phyloP scores from a whole-genome alignment of 2,888 invertebrate species.

The Boloria euphrosyne region DNA sequence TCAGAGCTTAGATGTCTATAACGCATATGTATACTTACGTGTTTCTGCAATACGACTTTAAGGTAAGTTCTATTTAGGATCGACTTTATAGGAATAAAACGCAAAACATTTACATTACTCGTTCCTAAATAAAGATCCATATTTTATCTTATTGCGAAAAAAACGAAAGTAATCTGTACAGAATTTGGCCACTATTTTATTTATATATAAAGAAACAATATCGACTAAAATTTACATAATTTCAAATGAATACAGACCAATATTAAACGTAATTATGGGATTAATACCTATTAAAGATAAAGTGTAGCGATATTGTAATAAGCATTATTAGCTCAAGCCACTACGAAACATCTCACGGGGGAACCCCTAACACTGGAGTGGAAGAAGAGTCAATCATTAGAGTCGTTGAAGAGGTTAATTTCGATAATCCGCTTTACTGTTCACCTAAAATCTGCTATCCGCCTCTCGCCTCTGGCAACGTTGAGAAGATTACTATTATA shows the following conservation, averaged over 20 bases:
- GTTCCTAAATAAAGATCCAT: no score
- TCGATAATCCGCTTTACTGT: constrained; percentile 73
- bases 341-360: constrained; percentile 29
- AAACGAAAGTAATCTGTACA: constrained; percentile 32
- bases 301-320: constrained; percentile 36
- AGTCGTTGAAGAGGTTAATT: constrained; percentile 73
- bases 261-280: not conserved
- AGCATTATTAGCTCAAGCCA: constrained; percentile 40
- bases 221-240: constrained; percentile 25
- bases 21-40: not conserved
- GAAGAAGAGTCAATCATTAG: constrained; percentile 68
- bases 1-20: constrained; percentile 12
- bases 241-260: constrained; percentile 33
- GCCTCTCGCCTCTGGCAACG: constrained; percentile 34
- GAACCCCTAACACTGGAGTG: constrained; percentile 57
- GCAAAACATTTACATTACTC: no score
- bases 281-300: constrained; percentile 20
- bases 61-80: no score
- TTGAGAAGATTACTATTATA: constrained; percentile 24
- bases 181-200: constrained; percentile 36
- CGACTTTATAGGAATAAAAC: no score
- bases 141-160: no score
- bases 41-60: not conserved
- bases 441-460: constrained; percentile 54
- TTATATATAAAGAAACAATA: constrained; percentile 41